A percentile compares a stretch with the other conserved stretches of the same genome.
Evolutionary conservation across 2,888 invertebrate genomes (phyloP).

Genomic region (Idaea aversata): DNA sequence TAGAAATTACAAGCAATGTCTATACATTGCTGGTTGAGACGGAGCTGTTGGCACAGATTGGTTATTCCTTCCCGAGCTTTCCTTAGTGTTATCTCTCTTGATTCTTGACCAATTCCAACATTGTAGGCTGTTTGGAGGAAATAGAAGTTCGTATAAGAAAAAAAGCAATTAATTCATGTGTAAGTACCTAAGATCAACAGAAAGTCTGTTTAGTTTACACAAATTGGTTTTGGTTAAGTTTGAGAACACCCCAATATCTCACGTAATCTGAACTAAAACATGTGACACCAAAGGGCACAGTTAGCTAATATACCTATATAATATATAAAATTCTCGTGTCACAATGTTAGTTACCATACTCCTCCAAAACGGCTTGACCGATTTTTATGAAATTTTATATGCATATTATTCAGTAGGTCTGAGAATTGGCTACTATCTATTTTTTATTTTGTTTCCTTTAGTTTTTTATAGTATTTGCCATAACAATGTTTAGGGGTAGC

Average conservation of each 20-base stretch:
- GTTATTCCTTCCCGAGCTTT: slow-evolving; percentile 94
- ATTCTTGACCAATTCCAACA: slow-evolving; percentile 91
- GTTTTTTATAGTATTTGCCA: too few relatives aligned
- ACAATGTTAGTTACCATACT: too few relatives aligned
- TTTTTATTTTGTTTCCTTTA: too few relatives aligned
- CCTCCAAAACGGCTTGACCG: too few relatives aligned
- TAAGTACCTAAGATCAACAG: neutral
- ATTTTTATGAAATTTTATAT: too few relatives aligned
- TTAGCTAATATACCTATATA: too few relatives aligned
- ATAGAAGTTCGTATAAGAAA: neutral
- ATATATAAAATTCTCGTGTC: too few relatives aligned
- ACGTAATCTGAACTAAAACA: neutral
- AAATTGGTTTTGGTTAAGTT: neutral
- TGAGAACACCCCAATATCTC: neutral
- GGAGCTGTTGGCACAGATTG: slow-evolving; percentile 91
- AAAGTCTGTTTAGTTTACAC: neutral
- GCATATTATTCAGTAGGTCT: too few relatives aligned
- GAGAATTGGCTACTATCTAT: too few relatives aligned
- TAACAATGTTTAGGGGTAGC: too few relatives aligned
- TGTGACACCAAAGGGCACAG: neutral
- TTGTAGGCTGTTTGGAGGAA: slow-evolving; percentile 82
- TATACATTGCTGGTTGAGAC: slow-evolving; percentile 93
- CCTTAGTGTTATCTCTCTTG: slow-evolving; percentile 93
- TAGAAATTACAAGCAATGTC: slow-evolving; percentile 97
- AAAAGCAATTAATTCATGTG: neutral